Evolutionary conservation across 2,888 invertebrate genomes (phyloP).

Genomic region (Agriopis leucophaearia): DNA sequence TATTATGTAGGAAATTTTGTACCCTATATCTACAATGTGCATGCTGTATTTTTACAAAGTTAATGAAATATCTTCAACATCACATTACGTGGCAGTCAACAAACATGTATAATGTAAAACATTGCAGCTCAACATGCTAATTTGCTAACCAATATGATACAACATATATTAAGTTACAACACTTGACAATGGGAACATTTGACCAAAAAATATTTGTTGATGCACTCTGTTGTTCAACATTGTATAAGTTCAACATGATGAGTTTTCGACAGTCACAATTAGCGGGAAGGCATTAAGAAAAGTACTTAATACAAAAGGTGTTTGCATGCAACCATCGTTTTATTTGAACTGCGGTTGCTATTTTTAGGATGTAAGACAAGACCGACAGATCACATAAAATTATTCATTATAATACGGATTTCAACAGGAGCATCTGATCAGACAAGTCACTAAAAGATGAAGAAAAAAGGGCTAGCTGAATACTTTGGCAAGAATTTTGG

Average conservation of each 20-base stretch:
- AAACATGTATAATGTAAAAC: slow-evolving; percentile 36
- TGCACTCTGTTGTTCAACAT: slow-evolving; percentile 8
- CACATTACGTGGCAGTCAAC: slow-evolving; percentile 33
- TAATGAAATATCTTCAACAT: slow-evolving; percentile 24
- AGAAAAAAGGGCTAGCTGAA: slow-evolving; percentile 77
- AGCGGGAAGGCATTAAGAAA: slow-evolving; percentile 4
- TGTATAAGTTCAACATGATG: neutral
- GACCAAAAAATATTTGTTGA: slow-evolving; percentile 3
- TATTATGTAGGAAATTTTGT: neutral
- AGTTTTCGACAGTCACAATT: slow-evolving; percentile 16
- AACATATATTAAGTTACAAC: slow-evolving; percentile 4
- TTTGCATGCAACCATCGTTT: slow-evolving; percentile 46
- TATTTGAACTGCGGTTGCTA: slow-evolving; percentile 48
- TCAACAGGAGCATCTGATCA: slow-evolving; percentile 49
- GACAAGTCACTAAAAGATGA: slow-evolving; percentile 63
- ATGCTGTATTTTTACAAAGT: slow-evolving; percentile 34
- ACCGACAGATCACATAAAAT: slow-evolving; percentile 44
- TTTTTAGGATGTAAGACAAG: slow-evolving; percentile 54
- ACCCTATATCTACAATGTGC: slow-evolving; percentile 21
- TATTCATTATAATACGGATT: slow-evolving; percentile 39
- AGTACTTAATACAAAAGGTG: slow-evolving; percentile 7
- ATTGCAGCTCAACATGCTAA: slow-evolving; percentile 27
- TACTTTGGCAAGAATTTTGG: slow-evolving; percentile 80
- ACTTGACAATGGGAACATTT: slow-evolving; percentile 19
- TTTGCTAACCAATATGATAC: slow-evolving; percentile 26